Evolutionary conservation across 2,888 invertebrate genomes (phyloP).

Genomic region (Nudaria mundana): DNA sequence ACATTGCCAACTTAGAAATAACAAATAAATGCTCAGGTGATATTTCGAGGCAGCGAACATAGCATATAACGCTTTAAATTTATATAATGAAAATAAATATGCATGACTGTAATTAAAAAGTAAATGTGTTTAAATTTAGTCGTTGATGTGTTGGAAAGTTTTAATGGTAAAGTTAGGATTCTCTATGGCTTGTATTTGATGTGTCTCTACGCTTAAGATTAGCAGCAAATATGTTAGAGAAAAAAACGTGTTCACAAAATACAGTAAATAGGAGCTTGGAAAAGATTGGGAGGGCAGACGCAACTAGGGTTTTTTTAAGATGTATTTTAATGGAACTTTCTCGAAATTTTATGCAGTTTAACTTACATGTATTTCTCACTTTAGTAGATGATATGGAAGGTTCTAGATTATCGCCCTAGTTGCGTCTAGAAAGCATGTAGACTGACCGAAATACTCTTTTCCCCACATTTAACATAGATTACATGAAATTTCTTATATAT

Average conservation of each 20-base stretch:
- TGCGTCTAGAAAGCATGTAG: constrained; percentile 14
- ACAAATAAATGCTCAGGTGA: constrained; percentile 38
- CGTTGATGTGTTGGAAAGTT: constrained; percentile 54
- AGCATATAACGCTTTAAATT: constrained; percentile 64
- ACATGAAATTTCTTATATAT: no score
- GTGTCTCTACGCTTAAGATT: constrained; percentile 53
- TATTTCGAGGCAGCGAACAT: constrained; percentile 57
- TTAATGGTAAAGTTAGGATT: constrained; percentile 27
- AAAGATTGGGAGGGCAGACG: constrained; percentile 19
- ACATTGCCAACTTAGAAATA: constrained; percentile 33
- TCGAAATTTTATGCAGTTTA: constrained; percentile 19
- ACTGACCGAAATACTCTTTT: constrained; percentile 8
- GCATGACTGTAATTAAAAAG: constrained; percentile 24
- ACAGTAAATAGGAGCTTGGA: constrained; percentile 35
- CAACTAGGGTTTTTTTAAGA: constrained; percentile 19
- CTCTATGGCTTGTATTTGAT: constrained; percentile 33
- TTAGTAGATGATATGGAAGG: constrained; percentile 3
- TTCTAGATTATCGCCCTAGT: constrained; percentile 18
- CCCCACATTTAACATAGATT: no score
- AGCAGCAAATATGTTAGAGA: constrained; percentile 54
- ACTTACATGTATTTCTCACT: neutral
- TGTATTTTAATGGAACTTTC: constrained; percentile 10
- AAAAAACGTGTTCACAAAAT: constrained; percentile 57
- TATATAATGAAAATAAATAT: constrained; percentile 36
- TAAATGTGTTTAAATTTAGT: constrained; percentile 38